These are phyloP conservation scores for Dione vanillae DNA, from an alignment of 2,888 invertebrate species.

Conservation along the genomic window DNA sequence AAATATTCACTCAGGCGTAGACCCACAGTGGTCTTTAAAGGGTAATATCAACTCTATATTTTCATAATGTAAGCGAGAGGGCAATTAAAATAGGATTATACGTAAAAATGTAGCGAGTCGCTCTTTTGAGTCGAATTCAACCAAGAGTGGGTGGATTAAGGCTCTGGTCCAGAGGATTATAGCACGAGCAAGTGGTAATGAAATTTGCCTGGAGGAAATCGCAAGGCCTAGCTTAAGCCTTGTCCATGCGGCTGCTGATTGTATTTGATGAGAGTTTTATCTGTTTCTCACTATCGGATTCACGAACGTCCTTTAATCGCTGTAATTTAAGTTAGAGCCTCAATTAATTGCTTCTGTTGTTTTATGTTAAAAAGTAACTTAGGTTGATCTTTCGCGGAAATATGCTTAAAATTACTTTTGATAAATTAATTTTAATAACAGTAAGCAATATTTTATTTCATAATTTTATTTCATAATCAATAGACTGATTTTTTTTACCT, in stretches of 20 bases:
- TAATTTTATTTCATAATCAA: slow-evolving; percentile 21
- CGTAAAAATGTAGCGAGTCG: slow-evolving; percentile 78
- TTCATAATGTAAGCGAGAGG: slow-evolving; percentile 70
- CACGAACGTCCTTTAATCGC: slow-evolving; percentile 63
- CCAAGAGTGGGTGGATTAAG: slow-evolving; percentile 76
- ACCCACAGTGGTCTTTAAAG: slow-evolving; percentile 18
- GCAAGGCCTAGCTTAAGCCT: slow-evolving; percentile 78
- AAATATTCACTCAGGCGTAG: slow-evolving; percentile 20
- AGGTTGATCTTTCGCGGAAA: slow-evolving; percentile 43
- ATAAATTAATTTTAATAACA: slow-evolving; percentile 24
- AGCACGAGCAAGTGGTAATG: slow-evolving; percentile 80
- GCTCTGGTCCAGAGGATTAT: slow-evolving; percentile 78
- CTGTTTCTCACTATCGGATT: slow-evolving; percentile 71
- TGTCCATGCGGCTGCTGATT: slow-evolving; percentile 78
- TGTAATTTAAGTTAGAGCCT: slow-evolving; percentile 66
- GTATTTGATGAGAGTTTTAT: slow-evolving; percentile 83
- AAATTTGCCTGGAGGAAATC: slow-evolving; percentile 79
- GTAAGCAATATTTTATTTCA: slow-evolving; percentile 8
- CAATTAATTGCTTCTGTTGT: slow-evolving; percentile 66
- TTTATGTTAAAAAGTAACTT: slow-evolving; percentile 56
- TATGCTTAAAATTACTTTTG: slow-evolving; percentile 36
- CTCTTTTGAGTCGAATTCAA: slow-evolving; percentile 77
- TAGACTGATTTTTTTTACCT: too few relatives aligned
- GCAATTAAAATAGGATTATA: slow-evolving; percentile 83
- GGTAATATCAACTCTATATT: slow-evolving; percentile 74